Conservation (phyloP, 1,140 invertebrate genomes). For the Atopsyche davidsoni region DNA sequence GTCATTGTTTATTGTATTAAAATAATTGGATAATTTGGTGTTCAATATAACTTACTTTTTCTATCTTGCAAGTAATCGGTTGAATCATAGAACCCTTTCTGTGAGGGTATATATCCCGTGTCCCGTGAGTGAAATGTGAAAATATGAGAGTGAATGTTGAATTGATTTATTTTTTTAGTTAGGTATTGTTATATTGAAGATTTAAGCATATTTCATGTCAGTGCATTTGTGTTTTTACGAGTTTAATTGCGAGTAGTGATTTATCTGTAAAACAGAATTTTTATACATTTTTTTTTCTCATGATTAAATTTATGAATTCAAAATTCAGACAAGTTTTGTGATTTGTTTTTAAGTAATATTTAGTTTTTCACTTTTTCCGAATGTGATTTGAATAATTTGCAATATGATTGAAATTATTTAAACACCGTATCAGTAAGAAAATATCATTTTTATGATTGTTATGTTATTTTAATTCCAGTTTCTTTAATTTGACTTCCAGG, state of each 20-base stretch:
- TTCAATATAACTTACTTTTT: no score
- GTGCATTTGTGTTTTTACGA: conserved; percentile 16
- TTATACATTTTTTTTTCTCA: conserved; percentile 26
- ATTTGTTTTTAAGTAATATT: conserved; percentile 28
- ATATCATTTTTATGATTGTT: conserved; percentile 30
- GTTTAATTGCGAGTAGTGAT: conserved; percentile 23
- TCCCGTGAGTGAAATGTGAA: neutral
- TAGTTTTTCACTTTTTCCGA: conserved; percentile 23
- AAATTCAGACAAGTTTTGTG: conserved; percentile 32
- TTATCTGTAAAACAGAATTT: conserved; percentile 30
- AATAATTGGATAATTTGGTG: no score
- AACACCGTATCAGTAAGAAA: conserved; percentile 25
- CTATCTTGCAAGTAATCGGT: neutral
- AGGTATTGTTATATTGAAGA: conserved; percentile 11
- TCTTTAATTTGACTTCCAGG: conserved; percentile 22
- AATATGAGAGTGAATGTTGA: neutral
- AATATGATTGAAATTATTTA: conserved; percentile 32
- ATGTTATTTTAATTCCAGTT: conserved; percentile 27
- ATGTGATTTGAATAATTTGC: conserved; percentile 28
- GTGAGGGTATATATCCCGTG: neutral
- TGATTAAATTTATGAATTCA: conserved; percentile 26
- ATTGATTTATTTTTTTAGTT: conserved; percentile 15
- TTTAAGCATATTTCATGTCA: conserved; percentile 10
- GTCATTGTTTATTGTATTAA: no score
- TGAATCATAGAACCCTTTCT: neutral